Percentiles rank a stretch among this genome's conserved stretches.
Evolutionary conservation across 1,140 invertebrate genomes (phyloP).

Genomic region (Semibalanus balanoides): DNA sequence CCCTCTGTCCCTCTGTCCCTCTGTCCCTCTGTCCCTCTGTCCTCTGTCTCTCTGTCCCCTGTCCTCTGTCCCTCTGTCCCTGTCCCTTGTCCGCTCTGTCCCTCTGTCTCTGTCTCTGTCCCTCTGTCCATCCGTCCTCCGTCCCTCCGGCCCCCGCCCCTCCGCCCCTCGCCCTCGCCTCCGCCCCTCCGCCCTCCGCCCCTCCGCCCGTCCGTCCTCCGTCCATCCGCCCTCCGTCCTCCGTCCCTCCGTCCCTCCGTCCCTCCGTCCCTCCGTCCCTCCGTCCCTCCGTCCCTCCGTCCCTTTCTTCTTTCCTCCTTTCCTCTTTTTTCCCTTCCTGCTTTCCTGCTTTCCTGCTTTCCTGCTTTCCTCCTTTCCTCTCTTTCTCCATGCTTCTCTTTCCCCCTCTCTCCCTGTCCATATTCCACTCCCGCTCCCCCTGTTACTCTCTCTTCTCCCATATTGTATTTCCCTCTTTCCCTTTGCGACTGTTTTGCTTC

Average conservation of each 20-base stretch:
- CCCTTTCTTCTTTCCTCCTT: neutral
- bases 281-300: neutral
- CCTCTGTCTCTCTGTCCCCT: neutral
- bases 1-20: neutral
- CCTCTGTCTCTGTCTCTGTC: too few relatives aligned
- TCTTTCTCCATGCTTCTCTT: slow-evolving; percentile 5
- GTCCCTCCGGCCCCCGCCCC: too few relatives aligned
- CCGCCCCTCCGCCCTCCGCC: too few relatives aligned
- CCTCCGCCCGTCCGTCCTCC: too few relatives aligned
- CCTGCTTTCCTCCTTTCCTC: neutral
- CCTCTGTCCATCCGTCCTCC: too few relatives aligned
- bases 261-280: neutral
- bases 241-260: neutral
- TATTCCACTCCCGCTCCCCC: neutral
- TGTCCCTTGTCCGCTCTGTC: too few relatives aligned
- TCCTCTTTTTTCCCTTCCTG: neutral
- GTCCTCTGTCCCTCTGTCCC: too few relatives aligned
- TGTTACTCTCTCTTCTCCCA: neutral
- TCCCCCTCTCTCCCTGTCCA: slow-evolving; percentile 5
- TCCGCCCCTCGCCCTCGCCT: too few relatives aligned
- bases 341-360: neutral
- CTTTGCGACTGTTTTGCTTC: neutral
- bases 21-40: neutral
- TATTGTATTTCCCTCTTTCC: neutral
- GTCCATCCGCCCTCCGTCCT: neutral